Evolutionary conservation across 2,113 vertebrate genomes (phyloP), one percentile per base, ranked within the genome.

Genomic region (Oophaga pumilio): DNA sequence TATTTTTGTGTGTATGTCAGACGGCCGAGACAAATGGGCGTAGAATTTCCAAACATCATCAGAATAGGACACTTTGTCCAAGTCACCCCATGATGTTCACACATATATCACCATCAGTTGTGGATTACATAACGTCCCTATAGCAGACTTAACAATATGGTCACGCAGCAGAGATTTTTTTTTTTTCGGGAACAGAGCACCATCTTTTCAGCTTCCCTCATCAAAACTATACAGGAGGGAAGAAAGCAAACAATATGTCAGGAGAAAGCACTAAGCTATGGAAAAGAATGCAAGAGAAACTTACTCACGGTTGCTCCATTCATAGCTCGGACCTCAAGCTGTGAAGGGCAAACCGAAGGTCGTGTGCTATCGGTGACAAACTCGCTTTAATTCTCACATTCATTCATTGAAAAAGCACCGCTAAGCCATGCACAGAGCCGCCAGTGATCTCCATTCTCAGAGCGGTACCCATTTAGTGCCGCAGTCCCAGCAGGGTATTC

Each of bases 331-430:
- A 5, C 74, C 33, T 68, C 85, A 86, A 49, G 50, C 85, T 86
- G 85, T 68, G 85, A 86, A 86, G 85, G 85, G 85, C 85, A 78
- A 53, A 24, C 76, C 56, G 85, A 86, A 86, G 85, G 85, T 78
- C 74, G 53, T 64, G 60, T 53, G 69, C 84, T 77, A 64, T 85
- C 57, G 73, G 73, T 26, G 59, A 66, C 73, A 52, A 68, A 78
- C 57, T 77, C 52, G 22, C 74, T 76, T 77, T 60, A 85, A 85
- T 76, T n/a, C 84, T 24, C 33, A 49, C 73, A 76, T 85, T 77
- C 84, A 76, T 85, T 85, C 84, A 64, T 64, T 85, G 7, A 60
- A 86, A 60, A 71, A 15, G 74, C 43, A 79, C 49, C 2, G 76
- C 85, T 86, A 86, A 78, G 85, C 59, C 60, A 43, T 33, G 49